Evolutionary conservation across 2,888 invertebrate species (phyloP).

Genomic region (Invenusta paracnida): DNA sequence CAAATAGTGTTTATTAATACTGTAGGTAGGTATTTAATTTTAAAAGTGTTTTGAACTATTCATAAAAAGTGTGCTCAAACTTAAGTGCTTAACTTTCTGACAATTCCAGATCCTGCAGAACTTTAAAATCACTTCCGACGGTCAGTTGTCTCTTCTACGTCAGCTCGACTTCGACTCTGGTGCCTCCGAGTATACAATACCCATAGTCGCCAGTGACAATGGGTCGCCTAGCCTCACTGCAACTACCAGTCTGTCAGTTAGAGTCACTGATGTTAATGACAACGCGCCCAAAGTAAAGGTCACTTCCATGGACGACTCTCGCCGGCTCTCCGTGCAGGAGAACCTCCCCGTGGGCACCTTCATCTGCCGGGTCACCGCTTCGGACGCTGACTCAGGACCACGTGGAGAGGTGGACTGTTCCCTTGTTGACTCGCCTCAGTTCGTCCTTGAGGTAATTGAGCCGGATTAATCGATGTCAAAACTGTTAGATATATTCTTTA

Average conservation of each 20-base stretch:
- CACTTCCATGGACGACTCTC: neutral
- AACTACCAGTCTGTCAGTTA: slow-evolving; percentile 17
- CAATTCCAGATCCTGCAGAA: slow-evolving; percentile 32
- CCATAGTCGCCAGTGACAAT: slow-evolving; percentile 34
- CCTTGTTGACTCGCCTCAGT: neutral
- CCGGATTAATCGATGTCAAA: no score
- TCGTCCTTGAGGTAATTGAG: slow-evolving; percentile 13
- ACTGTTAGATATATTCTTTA: no score
- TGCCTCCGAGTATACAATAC: neutral
- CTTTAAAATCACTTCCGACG: slow-evolving; percentile 20
- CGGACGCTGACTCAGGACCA: slow-evolving; percentile 23
- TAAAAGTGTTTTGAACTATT: no score
- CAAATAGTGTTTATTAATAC: no score
- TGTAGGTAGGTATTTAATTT: no score
- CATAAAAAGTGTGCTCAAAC: no score
- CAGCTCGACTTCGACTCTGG: neutral
- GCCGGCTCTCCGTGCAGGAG: slow-evolving; percentile 22
- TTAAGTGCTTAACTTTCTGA: no score
- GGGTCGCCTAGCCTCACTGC: slow-evolving; percentile 32
- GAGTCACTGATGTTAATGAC: slow-evolving; percentile 41
- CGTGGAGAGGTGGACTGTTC: slow-evolving; percentile 32
- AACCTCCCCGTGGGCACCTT: slow-evolving; percentile 19
- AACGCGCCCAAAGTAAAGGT: slow-evolving; percentile 34
- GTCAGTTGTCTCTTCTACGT: neutral
- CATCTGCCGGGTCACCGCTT: slow-evolving; percentile 10